These are phyloP conservation scores for Saxidomus purpurata DNA, from an alignment of 1,140 invertebrate genomes.

Conservation along the genomic window DNA sequence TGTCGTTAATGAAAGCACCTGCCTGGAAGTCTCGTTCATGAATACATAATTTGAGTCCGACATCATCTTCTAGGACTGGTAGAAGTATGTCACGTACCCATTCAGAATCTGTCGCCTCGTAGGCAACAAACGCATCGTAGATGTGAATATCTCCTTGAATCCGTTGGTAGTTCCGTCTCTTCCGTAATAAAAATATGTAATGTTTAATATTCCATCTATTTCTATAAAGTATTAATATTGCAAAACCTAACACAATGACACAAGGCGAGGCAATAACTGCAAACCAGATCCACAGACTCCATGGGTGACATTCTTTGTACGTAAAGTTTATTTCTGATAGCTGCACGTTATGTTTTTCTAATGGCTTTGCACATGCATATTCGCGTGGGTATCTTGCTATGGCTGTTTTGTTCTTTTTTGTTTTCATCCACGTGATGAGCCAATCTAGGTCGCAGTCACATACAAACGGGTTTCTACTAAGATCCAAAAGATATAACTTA, in stretches of 20 bases:
- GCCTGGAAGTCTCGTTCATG: background rate
- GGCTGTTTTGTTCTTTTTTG: background rate
- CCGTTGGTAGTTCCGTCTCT: background rate
- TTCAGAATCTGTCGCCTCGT: no score
- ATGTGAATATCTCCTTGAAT: background rate
- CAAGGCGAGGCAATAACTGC: background rate
- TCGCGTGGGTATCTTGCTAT: background rate
- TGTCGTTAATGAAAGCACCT: no score
- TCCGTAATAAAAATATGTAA: background rate
- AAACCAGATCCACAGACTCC: background rate
- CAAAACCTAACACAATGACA: background rate
- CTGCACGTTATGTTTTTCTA: background rate
- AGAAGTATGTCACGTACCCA: background rate
- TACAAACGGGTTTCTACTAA: background rate
- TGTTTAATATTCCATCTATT: conserved; percentile 22
- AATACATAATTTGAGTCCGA: background rate
- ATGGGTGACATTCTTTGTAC: background rate
- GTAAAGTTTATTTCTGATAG: background rate
- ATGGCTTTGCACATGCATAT: background rate
- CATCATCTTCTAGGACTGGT: background rate
- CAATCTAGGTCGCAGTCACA: background rate
- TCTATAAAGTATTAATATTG: background rate
- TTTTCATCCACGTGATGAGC: background rate
- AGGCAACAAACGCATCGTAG: no score
- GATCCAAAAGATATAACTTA: background rate